These are phyloP conservation scores for Erpetoichthys calabaricus DNA, from an alignment of 2,797 vertebrate species.

Conservation along the genomic window DNA sequence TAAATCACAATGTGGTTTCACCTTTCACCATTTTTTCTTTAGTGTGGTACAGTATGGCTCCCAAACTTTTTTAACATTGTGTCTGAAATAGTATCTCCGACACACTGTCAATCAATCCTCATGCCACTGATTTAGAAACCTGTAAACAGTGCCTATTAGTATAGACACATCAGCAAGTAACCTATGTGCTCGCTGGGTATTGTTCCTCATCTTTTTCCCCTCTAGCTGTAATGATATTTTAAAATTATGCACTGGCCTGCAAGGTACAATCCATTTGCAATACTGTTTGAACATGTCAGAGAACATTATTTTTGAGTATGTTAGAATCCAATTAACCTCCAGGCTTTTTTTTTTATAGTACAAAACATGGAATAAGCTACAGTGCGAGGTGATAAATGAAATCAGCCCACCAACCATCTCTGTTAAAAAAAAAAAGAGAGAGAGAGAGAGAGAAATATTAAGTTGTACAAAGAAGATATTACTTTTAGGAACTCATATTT, in stretches of 20 bases:
- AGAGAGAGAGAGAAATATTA: too few relatives aligned
- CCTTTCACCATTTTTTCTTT: too few relatives aligned
- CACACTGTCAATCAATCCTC: not conserved
- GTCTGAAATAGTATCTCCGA: not conserved
- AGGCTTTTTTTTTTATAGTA: not conserved
- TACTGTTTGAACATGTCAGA: constrained; percentile 13
- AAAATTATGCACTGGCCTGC: constrained; percentile 27
- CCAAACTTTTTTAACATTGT: too few relatives aligned
- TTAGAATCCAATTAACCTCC: not conserved
- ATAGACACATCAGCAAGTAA: not conserved
- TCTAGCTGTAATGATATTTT: constrained; percentile 25
- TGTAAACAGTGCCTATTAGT: constrained; percentile 2
- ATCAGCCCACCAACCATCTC: too few relatives aligned
- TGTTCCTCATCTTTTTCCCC: constrained; percentile 17
- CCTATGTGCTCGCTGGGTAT: not conserved
- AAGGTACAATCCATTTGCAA: constrained; percentile 33
- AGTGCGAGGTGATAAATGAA: not conserved
- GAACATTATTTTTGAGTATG: not conserved
- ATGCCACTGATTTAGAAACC: not conserved
- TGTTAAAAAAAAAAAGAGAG: too few relatives aligned
- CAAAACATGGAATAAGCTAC: not conserved
- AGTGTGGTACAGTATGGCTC: too few relatives aligned
- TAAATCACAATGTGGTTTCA: too few relatives aligned
- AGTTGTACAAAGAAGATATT: too few relatives aligned
- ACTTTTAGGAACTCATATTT: too few relatives aligned